phyloP scores from a whole-genome alignment of 2,888 invertebrate genomes.

The Amiota communis region DNA sequence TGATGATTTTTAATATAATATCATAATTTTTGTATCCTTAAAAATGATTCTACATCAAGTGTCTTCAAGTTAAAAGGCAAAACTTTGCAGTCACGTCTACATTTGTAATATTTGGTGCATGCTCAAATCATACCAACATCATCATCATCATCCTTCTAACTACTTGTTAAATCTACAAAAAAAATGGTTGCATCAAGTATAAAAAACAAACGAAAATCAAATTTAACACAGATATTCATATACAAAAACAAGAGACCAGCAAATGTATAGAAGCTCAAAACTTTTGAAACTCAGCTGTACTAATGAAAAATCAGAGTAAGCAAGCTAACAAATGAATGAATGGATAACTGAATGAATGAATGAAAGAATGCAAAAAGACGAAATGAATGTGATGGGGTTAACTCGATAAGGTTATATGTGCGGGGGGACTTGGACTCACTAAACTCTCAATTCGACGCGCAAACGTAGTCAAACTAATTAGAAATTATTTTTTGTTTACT shows the following conservation, averaged over 20 bases:
- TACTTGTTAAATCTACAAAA: conserved; percentile 23
- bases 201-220: not conserved
- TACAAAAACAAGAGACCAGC: not conserved
- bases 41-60: too few species aligned
- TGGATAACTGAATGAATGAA: too few species aligned
- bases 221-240: too few species aligned
- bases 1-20: too few species aligned
- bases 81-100: conserved; percentile 56
- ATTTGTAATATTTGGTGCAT: conserved; percentile 18
- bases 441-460: conserved; percentile 7
- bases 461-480: conserved; percentile 38
- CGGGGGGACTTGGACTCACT: too few species aligned
- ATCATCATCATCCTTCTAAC: conserved; percentile 29
- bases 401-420: too few species aligned
- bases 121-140: not conserved
- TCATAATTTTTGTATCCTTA: not conserved
- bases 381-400: too few species aligned
- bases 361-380: too few species aligned
- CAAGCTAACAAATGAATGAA: too few species aligned
- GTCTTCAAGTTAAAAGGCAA: not conserved
- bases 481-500: conserved; percentile 32
- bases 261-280: conserved; percentile 6
- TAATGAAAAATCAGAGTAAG: conserved; percentile 44
- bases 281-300: conserved; percentile 34
- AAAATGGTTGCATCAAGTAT: not conserved